Percentiles rank a stretch among this genome's conserved stretches.
These are phyloP conservation scores for Neoitamus cyanurus DNA, from an alignment of 2,888 invertebrate genomes.

Conservation along the genomic window DNA sequence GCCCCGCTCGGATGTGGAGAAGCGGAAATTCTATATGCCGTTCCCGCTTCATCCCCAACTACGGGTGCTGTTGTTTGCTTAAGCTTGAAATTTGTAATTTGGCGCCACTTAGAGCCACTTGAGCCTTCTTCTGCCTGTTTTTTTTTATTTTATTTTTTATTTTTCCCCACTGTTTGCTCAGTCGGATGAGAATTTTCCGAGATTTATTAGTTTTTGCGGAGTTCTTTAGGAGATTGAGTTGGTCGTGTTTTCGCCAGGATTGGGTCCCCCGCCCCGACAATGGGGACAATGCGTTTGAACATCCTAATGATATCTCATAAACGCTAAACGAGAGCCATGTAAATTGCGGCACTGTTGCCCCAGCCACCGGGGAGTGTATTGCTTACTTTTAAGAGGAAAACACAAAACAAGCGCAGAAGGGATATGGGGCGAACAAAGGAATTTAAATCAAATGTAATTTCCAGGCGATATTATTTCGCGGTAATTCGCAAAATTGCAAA, in stretches of 20 bases:
- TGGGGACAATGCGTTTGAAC: background rate
- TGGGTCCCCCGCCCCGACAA: background rate
- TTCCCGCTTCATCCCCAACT: background rate
- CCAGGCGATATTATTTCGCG: background rate
- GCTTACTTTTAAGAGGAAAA: background rate
- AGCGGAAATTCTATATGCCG: constrained; percentile 20
- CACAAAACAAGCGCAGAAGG: background rate
- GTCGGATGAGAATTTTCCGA: constrained; percentile 3
- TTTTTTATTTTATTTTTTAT: background rate
- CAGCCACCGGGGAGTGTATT: background rate
- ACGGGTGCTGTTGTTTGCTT: constrained; percentile 8
- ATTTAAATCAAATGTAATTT: constrained; percentile 5
- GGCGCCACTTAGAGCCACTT: constrained; percentile 12
- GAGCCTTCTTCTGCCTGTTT: background rate
- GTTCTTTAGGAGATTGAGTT: constrained; percentile 13
- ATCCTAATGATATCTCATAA: constrained; percentile 18
- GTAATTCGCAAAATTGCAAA: background rate
- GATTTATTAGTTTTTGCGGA: constrained; percentile 28
- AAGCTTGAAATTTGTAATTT: constrained; percentile 38
- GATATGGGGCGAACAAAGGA: background rate
- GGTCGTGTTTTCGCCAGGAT: background rate
- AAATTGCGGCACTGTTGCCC: background rate
- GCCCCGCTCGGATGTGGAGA: background rate
- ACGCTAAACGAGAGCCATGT: background rate
- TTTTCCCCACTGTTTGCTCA: background rate